phyloP scores from a whole-genome alignment of 2,113 vertebrate species.

The Lepus americanus region DNA sequence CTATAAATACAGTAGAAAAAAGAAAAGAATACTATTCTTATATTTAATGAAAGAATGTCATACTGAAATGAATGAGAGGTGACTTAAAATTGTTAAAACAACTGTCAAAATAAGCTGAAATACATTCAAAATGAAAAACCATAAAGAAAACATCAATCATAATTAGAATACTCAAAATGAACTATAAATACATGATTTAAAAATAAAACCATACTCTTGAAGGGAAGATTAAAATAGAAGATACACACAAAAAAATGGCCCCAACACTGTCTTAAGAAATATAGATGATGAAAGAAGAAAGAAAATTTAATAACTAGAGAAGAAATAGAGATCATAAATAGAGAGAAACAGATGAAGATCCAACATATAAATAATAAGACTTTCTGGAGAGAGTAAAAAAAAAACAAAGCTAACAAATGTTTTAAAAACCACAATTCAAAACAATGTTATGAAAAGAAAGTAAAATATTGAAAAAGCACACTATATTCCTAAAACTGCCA shows the following conservation, averaged over 20 bases:
- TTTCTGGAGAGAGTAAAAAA: slow-evolving; percentile 47
- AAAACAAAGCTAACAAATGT: neutral
- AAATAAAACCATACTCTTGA: no score
- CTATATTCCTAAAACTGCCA: neutral
- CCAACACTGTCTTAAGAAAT: no score
- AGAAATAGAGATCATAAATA: neutral
- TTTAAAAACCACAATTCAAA: neutral
- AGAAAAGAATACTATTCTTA: no score
- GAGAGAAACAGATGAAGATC: neutral
- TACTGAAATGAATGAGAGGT: no score
- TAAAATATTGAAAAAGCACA: neutral
- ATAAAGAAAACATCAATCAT: neutral
- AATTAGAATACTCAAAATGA: no score
- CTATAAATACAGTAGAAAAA: no score
- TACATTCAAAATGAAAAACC: neutral
- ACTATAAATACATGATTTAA: no score
- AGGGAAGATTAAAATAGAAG: no score
- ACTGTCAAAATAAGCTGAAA: no score
- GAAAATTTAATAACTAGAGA: neutral
- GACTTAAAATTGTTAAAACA: no score
- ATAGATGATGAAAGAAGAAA: no score
- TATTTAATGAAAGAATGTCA: neutral
- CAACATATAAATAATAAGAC: slow-evolving; percentile 4
- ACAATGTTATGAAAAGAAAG: neutral
- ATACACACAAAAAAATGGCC: neutral